Evolutionary conservation across 2,888 invertebrate genomes (phyloP).

Genomic region (Metellina segmentata): DNA sequence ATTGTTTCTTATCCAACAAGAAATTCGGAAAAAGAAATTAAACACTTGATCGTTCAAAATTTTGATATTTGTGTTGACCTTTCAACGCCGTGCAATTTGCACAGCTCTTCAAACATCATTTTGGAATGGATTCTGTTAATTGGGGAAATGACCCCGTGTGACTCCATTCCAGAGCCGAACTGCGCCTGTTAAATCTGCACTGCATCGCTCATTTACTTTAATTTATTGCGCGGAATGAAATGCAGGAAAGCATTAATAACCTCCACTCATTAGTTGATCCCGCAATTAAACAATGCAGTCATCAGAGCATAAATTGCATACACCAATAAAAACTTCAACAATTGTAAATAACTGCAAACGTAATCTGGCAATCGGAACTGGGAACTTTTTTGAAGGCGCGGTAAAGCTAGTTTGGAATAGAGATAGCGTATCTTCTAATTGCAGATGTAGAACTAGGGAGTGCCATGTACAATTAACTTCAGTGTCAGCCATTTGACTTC

Average conservation of each 20-base stretch:
- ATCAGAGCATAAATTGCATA: not conserved
- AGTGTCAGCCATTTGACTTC: not conserved
- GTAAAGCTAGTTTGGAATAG: not conserved
- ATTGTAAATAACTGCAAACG: not conserved
- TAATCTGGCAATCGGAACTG: not conserved
- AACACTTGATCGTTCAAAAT: not conserved
- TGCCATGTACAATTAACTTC: not conserved
- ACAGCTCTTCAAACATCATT: not conserved
- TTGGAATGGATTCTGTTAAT: not conserved
- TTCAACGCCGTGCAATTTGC: not conserved
- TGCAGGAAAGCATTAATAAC: not conserved
- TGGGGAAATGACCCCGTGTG: not conserved
- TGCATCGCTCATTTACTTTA: not conserved
- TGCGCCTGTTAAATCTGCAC: not conserved
- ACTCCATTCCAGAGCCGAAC: not conserved
- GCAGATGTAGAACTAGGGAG: not conserved
- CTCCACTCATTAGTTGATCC: not conserved
- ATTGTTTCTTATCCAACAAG: too few relatives aligned
- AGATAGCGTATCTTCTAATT: not conserved
- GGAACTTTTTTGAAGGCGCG: not conserved
- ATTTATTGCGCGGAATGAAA: not conserved
- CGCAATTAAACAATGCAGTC: not conserved
- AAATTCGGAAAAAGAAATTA: too few relatives aligned
- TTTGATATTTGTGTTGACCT: not conserved
- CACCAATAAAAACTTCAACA: not conserved